phyloP scores from a whole-genome alignment of 2,888 invertebrate genomes.

The Lepidochitona cinerea region DNA sequence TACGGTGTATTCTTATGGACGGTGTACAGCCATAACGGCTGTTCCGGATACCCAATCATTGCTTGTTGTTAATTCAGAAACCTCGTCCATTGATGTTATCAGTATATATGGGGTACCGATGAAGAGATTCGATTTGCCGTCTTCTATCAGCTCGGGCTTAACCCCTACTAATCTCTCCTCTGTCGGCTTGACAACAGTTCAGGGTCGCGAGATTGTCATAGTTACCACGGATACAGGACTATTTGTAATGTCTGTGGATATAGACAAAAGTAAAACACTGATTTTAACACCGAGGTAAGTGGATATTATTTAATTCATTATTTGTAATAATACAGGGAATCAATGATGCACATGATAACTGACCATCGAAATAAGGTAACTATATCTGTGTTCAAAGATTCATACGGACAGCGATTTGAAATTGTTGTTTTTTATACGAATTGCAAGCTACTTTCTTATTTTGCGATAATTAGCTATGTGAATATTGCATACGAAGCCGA shows the following conservation, averaged over 20 bases:
- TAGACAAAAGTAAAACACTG: background rate
- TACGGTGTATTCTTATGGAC: constrained; percentile 1
- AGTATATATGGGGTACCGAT: constrained; percentile 8
- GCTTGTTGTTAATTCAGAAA: constrained; percentile 2
- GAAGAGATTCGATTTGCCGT: constrained; percentile 1
- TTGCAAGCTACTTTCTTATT: too few species aligned
- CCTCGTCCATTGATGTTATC: background rate
- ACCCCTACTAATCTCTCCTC: background rate
- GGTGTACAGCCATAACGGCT: background rate
- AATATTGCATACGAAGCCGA: too few species aligned
- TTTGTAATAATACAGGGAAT: too few species aligned
- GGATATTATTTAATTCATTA: too few species aligned
- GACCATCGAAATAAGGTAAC: too few species aligned
- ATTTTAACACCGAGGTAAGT: constrained; percentile 5
- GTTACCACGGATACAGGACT: background rate
- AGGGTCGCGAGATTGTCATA: background rate
- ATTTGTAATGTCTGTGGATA: background rate
- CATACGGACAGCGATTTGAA: too few species aligned
- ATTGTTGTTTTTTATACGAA: too few species aligned
- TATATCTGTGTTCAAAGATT: too few species aligned
- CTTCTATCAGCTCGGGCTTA: background rate
- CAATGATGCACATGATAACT: too few species aligned
- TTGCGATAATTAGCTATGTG: too few species aligned
- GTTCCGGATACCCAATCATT: constrained; percentile 2
- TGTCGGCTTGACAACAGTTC: background rate